These are phyloP conservation scores for Odocoileus hemionus DNA, from an alignment of 2,113 vertebrate genomes.

Conservation along the genomic window DNA sequence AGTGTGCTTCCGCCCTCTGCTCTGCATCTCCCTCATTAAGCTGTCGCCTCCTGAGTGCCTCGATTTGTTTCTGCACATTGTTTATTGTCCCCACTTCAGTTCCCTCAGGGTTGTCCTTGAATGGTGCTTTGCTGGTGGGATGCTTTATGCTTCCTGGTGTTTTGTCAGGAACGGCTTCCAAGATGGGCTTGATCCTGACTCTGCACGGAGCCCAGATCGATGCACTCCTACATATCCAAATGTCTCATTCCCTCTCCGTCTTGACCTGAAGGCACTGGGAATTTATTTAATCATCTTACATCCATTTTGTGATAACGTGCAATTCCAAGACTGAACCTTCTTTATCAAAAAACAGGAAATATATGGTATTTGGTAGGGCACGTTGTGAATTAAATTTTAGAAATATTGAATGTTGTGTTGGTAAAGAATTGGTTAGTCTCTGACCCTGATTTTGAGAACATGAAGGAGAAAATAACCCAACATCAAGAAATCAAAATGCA, in stretches of 20 bases:
- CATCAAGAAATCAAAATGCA: neutral
- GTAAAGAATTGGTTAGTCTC: neutral
- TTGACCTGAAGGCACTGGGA: neutral
- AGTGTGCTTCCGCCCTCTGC: neutral
- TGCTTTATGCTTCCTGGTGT: slow-evolving; percentile 14
- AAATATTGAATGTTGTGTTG: neutral
- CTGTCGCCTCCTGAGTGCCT: neutral
- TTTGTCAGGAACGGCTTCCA: slow-evolving; percentile 10
- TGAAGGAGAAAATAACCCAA: neutral
- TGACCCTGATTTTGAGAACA: neutral
- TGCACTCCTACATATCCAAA: neutral
- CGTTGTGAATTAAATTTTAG: neutral
- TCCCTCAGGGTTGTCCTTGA: slow-evolving; percentile 38
- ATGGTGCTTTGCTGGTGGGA: neutral
- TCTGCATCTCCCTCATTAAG: neutral
- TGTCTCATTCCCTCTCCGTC: neutral
- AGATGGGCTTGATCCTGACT: neutral
- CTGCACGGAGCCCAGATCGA: neutral
- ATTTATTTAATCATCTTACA: neutral
- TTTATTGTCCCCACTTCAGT: slow-evolving; percentile 11
- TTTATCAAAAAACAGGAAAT: neutral
- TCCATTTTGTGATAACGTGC: neutral
- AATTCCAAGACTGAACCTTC: neutral
- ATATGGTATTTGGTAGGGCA: neutral
- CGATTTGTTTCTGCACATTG: neutral